Conservation (phyloP, 2,797 vertebrate genomes). For the Dicrostonyx torquatus region DNA sequence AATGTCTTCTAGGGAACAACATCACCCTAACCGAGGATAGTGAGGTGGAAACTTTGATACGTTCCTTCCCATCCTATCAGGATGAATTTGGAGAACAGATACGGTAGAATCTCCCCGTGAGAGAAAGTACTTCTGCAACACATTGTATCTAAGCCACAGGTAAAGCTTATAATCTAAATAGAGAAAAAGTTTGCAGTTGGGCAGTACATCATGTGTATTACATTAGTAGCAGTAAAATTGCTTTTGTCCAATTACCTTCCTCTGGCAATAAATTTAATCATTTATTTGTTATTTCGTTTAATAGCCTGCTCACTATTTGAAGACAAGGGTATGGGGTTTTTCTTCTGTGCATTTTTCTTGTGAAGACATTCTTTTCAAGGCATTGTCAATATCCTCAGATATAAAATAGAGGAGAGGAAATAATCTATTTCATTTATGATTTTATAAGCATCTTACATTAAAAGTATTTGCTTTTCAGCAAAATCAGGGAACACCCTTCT, state of each 20-base stretch:
- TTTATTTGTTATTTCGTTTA: conserved; percentile 13
- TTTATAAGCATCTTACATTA: not conserved
- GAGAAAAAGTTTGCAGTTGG: not conserved
- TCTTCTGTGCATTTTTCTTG: conserved; percentile 4
- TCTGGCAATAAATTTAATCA: conserved; percentile 1
- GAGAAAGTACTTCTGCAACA: conserved; percentile 6
- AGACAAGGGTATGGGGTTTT: not conserved
- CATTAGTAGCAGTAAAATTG: not conserved
- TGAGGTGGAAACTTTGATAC: not conserved
- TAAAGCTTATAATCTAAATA: not conserved
- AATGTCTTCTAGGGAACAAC: not conserved
- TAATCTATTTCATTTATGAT: not conserved
- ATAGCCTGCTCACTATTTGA: not conserved
- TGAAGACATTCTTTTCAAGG: not conserved
- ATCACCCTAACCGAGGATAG: not conserved
- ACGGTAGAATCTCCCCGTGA: not conserved
- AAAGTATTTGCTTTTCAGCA: not conserved
- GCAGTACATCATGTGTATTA: not conserved
- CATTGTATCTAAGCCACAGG: not conserved
- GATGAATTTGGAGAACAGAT: not conserved
- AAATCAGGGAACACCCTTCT: not conserved
- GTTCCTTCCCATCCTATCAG: not conserved
- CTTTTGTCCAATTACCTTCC: not conserved
- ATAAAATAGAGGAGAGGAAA: not conserved
- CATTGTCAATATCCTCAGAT: not conserved